These are phyloP conservation scores for Asbolus verrucosus DNA, from an alignment of 1,140 invertebrate species.

Conservation along the genomic window DNA sequence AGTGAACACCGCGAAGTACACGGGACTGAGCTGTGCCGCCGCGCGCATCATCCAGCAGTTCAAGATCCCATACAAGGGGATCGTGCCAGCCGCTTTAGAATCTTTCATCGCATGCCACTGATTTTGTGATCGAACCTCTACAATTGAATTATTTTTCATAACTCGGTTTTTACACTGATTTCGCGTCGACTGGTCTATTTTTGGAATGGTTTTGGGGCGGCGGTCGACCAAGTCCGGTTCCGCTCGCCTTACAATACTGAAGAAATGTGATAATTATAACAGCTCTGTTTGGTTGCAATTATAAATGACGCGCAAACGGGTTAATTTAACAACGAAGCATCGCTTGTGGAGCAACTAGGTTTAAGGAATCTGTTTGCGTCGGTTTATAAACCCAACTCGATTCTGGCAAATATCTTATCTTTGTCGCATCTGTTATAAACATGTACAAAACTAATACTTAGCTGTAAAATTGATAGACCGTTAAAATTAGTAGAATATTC, in stretches of 20 bases:
- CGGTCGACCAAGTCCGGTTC: no score
- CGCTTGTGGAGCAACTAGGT: no score
- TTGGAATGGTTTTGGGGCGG: no score
- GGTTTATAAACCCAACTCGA: not conserved
- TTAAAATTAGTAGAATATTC: constrained; percentile 19
- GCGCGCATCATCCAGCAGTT: constrained; percentile 79
- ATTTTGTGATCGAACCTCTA: constrained; percentile 42
- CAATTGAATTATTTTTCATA: not conserved
- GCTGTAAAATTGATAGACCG: not conserved
- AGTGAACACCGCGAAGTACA: constrained; percentile 84
- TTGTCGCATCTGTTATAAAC: not conserved
- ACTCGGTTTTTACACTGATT: no score
- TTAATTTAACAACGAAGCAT: no score
- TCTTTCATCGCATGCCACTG: constrained; percentile 70
- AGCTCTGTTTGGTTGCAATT: no score
- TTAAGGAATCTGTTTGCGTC: no score
- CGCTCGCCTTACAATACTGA: no score
- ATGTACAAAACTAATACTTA: constrained; percentile 14
- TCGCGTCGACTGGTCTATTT: no score
- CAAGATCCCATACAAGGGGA: constrained; percentile 71
- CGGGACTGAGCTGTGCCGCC: constrained; percentile 83
- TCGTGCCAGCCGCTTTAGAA: constrained; percentile 71
- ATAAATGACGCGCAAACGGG: no score
- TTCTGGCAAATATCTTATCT: constrained; percentile 4
- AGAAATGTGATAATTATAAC: no score